Conservation (phyloP, 2,888 invertebrate genomes). For the Melinopterus prodromus region DNA sequence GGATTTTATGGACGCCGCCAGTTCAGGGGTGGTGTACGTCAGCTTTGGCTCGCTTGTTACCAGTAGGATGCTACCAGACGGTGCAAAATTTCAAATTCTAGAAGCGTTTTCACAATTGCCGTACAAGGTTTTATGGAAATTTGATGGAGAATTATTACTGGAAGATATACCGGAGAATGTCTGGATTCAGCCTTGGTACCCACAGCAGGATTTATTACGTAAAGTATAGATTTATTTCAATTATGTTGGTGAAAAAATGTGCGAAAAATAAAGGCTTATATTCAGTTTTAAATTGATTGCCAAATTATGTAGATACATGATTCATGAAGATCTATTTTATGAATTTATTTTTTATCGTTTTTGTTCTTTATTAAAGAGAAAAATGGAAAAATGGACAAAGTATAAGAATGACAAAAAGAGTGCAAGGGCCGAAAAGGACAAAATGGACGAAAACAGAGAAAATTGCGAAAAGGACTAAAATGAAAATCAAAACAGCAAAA, state of each 20-base stretch:
- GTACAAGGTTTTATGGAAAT: constrained; percentile 53
- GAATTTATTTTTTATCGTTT: too few species aligned
- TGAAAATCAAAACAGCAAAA: not conserved
- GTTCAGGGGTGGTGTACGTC: constrained; percentile 51
- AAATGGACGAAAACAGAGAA: too few species aligned
- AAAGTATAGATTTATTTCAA: constrained; percentile 8
- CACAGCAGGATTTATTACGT: constrained; percentile 27
- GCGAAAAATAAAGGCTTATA: too few species aligned
- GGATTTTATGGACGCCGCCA: constrained; percentile 47
- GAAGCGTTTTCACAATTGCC: constrained; percentile 49
- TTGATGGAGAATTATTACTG: constrained; percentile 45
- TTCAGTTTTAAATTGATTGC: too few species aligned
- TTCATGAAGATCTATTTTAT: too few species aligned
- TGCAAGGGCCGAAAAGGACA: too few species aligned
- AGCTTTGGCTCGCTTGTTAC: constrained; percentile 54
- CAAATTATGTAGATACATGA: too few species aligned
- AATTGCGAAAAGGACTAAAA: not conserved
- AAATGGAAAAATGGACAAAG: too few species aligned
- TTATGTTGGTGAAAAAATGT: not conserved
- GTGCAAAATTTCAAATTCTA: constrained; percentile 45
- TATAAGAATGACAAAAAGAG: too few species aligned
- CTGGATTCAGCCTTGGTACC: constrained; percentile 37
- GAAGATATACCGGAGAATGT: constrained; percentile 36
- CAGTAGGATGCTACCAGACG: constrained; percentile 44
- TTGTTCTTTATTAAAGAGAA: too few species aligned